A percentile compares a stretch with the other conserved stretches of the same genome.
Conservation (phyloP, 2,113 vertebrate species). For the Urocynchramus pylzowi region DNA sequence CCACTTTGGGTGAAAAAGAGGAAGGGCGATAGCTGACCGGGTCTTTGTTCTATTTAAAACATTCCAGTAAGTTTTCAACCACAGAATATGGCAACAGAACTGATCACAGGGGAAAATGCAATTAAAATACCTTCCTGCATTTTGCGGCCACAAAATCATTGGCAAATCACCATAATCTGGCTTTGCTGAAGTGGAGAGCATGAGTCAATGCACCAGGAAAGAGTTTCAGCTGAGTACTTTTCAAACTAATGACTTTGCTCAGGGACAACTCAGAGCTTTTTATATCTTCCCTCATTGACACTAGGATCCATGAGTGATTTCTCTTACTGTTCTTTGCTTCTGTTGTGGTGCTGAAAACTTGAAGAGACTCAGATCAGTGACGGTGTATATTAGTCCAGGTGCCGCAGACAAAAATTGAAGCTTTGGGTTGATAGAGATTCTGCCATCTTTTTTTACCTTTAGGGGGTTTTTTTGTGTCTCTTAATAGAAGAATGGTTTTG, state of each 20-base stretch:
- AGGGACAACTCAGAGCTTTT: not conserved
- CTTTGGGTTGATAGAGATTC: not conserved
- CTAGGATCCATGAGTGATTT: not conserved
- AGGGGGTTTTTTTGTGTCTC: not conserved
- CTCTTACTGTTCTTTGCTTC: not conserved
- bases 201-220: constrained; percentile 28
- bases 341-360: not conserved
- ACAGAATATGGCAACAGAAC: not conserved
- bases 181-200: constrained; percentile 28
- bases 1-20: not conserved
- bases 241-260: not conserved
- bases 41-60: constrained; percentile 44
- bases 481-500: not conserved
- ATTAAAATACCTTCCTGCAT: constrained; percentile 61
- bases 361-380: not conserved
- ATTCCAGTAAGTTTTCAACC: constrained; percentile 4
- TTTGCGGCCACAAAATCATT: constrained; percentile 34
- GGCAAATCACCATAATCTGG: constrained; percentile 34
- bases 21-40: not conserved
- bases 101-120: constrained; percentile 33
- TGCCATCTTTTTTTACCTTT: not conserved
- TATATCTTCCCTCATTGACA: not conserved
- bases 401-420: not conserved
- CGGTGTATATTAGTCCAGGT: not conserved
- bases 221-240: constrained; percentile 28